Evolutionary conservation across 2,888 invertebrate species (phyloP), one percentile per base, ranked within the genome.

Genomic region (Agriopis leucophaearia): DNA sequence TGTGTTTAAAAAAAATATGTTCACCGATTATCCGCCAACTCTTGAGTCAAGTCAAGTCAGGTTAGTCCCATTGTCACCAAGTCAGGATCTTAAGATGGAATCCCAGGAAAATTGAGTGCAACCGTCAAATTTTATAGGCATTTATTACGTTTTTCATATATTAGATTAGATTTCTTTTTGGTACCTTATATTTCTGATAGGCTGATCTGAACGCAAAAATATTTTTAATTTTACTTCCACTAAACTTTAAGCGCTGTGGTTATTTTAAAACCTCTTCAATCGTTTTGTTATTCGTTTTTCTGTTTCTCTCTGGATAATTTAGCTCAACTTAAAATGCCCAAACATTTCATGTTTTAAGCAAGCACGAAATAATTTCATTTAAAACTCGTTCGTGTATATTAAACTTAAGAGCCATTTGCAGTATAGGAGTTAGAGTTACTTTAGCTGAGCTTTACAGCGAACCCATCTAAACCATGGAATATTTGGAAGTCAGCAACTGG

Each of bases 321-420:
- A 12, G 36, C 57, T 47, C 16, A 13, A 12, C 58, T 47, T 0
- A 59, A 48, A 59, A 16, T 0, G 3, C 48, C 16, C 27, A 40
- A 51, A 51, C 40, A 51, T 51, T 50, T 57, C 50, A 27, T 15
- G 45, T 44, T 42, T 51, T 18, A 38, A 63, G n/a, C 56, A 56
- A 50, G 50, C 40, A 18, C 15, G 27, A 42, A 54, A 57, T 54
- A 1, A 62, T 47, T 60, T 66, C 47, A 63, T 60, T 71, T 63
- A 65, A 62, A 66, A 58, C 62, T 61, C 50, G 58, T 67, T 54
- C 38, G 55, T 68, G 58, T 59, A 57, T 70, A 64, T 62, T 51
- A 64, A 71, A 68, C 69, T 64, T 65, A 63, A 16, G 50, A 70
- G 55, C 61, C 64, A 65, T 70, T 71, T 63, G 50, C 65, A 57